Evolutionary conservation across 2,797 vertebrate species (phyloP), one percentile per base, ranked within the genome.

Genomic region (Nyctalus aviator): DNA sequence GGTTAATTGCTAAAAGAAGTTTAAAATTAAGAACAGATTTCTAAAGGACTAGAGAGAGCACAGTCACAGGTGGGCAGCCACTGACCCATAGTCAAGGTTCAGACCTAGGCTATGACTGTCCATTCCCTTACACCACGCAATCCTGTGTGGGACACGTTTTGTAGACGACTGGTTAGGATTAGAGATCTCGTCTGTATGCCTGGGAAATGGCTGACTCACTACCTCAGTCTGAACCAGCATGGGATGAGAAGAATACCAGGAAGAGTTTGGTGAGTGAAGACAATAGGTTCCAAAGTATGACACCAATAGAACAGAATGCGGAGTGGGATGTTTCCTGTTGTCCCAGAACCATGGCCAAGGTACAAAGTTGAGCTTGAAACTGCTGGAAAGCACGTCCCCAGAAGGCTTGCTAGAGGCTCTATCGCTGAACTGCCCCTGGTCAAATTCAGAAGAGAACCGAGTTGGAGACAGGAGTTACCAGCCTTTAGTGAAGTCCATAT

Each of bases 251-350:
- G 78, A 78, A 62, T n/a, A 78, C 30, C 82, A 95, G 85, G 41
- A 81, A 89, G 44, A 88, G 18, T 77, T 62, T 59, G n/a, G n/a
- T 79, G 46, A 94, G 90, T 25, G 57, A 93, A 94, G 59, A 88
- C 10, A 87, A 46, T 92, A 69, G 84, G 92, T 95, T 84, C 90
- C 6, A 37, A 76, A 76, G 46, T 27, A 68, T 72, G 78, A 88
- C 59, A 69, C 12, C 50, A 50, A 77, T 25, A 32, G 55, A 92
- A 92, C 57, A 90, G 69, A 25, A 79, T 92, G 62, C 9, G 68
- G 48, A 72, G 46, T 72, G 57, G 44, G 85, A 11, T 53, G 55
- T 44, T 95, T 90, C 92, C 85, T 83, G 66, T 77, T 93, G 57
- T 93, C 71, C 71, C 32, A 76, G 88, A 85, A 76, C 50, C 46